These are phyloP conservation scores for Isurus oxyrinchus DNA, from an alignment of 2,113 vertebrate species.

Conservation along the genomic window DNA sequence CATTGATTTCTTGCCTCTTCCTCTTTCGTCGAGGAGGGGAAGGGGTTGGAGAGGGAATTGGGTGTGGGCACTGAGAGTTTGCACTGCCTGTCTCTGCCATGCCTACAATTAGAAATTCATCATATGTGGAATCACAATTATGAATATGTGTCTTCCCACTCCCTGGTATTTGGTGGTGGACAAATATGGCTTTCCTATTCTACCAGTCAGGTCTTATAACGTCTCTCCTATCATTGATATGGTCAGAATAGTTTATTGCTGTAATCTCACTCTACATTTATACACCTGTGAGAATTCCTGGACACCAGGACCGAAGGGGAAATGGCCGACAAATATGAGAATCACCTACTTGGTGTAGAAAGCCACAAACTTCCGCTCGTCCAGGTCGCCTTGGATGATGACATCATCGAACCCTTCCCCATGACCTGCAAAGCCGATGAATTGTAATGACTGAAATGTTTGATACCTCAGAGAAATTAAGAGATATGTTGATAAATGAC, in stretches of 20 bases:
- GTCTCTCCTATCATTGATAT: not conserved
- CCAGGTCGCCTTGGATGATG: conserved; percentile 91
- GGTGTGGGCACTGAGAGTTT: too few relatives aligned
- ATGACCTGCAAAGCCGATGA: conserved; percentile 63
- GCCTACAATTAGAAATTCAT: too few relatives aligned
- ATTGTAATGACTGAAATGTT: not conserved
- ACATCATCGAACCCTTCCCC: conserved; percentile 96
- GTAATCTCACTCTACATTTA: not conserved
- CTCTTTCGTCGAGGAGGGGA: too few relatives aligned
- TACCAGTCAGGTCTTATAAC: not conserved
- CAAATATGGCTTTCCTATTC: not conserved
- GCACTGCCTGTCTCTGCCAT: too few relatives aligned
- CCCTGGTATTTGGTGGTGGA: not conserved
- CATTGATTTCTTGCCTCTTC: too few relatives aligned
- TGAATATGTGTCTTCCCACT: too few relatives aligned
- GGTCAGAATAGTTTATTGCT: not conserved
- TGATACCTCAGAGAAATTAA: not conserved
- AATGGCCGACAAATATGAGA: not conserved
- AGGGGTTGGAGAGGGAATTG: too few relatives aligned
- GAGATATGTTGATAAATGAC: not conserved
- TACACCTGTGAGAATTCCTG: not conserved
- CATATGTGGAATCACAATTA: too few relatives aligned
- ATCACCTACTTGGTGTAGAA: conserved; percentile 85
- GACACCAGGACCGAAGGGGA: not conserved
- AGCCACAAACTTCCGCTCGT: conserved; percentile 91